phyloP scores from a whole-genome alignment of 2,113 vertebrate genomes.

The Misgurnus anguillicaudatus region DNA sequence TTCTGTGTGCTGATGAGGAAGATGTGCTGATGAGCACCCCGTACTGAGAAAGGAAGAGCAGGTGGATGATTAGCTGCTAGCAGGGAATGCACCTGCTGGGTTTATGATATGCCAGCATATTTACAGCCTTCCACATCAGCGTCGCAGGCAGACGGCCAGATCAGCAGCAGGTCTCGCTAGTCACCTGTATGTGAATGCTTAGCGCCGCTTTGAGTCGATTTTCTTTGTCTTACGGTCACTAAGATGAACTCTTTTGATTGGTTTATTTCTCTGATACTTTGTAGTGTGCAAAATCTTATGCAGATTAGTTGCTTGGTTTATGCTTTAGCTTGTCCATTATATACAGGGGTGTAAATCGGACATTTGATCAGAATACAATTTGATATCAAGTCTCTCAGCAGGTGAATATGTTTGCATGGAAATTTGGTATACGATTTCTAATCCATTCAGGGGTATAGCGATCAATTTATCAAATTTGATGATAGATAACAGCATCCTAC shows the following conservation, averaged over 20 bases:
- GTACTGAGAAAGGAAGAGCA: slow-evolving; percentile 31
- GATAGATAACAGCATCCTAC: too few species aligned
- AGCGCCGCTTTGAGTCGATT: slow-evolving; percentile 30
- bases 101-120: slow-evolving; percentile 49
- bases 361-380: too few species aligned
- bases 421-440: too few species aligned
- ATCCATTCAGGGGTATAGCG: too few species aligned
- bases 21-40: slow-evolving; percentile 42
- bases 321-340: too few species aligned
- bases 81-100: slow-evolving; percentile 41
- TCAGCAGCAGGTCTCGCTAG: slow-evolving; percentile 1
- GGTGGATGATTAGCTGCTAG: slow-evolving; percentile 47
- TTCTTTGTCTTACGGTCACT: slow-evolving; percentile 25
- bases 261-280: too few species aligned
- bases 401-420: too few species aligned
- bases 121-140: slow-evolving; percentile 45
- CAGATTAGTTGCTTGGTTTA: too few species aligned
- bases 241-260: slow-evolving; percentile 13
- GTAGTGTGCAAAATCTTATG: too few species aligned
- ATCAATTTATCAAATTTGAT: too few species aligned
- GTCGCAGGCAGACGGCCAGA: slow-evolving; percentile 40
- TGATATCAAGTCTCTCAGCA: too few species aligned
- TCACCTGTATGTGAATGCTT: slow-evolving; percentile 20
- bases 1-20: slow-evolving; percentile 30
- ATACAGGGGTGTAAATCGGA: too few species aligned